phyloP scores from a whole-genome alignment of 2,888 invertebrate genomes.

The Plemyria rubiginata region DNA sequence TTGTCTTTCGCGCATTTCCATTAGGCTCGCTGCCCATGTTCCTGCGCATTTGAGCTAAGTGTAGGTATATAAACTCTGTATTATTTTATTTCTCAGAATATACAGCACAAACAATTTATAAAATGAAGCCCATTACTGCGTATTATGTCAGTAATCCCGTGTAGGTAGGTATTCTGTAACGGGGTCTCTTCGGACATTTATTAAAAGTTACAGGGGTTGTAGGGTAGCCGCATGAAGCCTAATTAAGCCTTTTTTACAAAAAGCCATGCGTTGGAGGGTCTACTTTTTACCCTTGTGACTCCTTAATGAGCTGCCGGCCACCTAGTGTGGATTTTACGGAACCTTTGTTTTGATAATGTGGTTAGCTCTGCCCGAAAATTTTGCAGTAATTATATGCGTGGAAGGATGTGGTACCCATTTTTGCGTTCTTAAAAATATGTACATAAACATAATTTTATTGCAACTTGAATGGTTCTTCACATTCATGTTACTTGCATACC shows the following conservation, averaged over 20 bases:
- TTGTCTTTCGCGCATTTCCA: too few relatives aligned
- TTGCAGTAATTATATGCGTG: conserved; percentile 56
- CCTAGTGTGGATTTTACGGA: conserved; percentile 72
- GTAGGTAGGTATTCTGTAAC: conserved; percentile 53
- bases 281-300: conserved; percentile 80
- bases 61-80: neutral
- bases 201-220: conserved; percentile 83
- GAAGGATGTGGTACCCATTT: conserved; percentile 31
- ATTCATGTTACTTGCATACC: too few relatives aligned
- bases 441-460: too few relatives aligned
- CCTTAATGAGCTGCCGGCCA: conserved; percentile 80
- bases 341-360: conserved; percentile 72
- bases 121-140: conserved; percentile 41
- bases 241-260: conserved; percentile 84
- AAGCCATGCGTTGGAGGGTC: conserved; percentile 68
- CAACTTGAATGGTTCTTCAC: too few relatives aligned
- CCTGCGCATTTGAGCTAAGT: too few relatives aligned
- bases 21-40: too few relatives aligned
- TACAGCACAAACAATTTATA: conserved; percentile 21
- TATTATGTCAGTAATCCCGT: conserved; percentile 44
- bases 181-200: conserved; percentile 79
- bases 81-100: neutral
- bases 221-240: conserved; percentile 83
- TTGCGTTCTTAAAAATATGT: conserved; percentile 16
- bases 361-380: conserved; percentile 54